Base-by-base conservation (phyloP, 1,140 invertebrate species). In the Pectinophora gossypiella region DNA sequence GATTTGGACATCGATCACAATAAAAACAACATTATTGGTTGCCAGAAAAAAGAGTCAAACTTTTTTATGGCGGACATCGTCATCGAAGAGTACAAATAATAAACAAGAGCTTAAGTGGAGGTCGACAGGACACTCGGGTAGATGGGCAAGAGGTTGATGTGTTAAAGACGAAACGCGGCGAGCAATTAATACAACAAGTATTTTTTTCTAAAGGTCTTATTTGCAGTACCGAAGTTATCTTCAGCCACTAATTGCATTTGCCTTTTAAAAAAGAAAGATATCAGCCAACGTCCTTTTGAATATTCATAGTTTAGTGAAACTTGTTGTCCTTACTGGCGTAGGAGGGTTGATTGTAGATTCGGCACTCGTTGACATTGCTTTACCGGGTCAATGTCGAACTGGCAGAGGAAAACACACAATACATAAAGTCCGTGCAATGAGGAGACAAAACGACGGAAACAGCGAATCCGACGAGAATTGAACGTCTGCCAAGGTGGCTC, bases 311-410 rank as follows among this genome's bases (percentile, higher is more conserved):
- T 40, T 10, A 2, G n/a, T 15, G 36, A 15, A 7, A 40, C 12
- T 40, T 13, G 36, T 18, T 40, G 36, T 40, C 36, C n/a, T 40
- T 15, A 18, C 36, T 16, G n/a, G 16, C 3, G 36, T 40, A 18
- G 36, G 36, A 40, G 36, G 36, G 36, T 40, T 16, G 2, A 15
- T 15, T 40, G 36, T 6, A 40, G 16, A 40, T 40, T 40, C 15
- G 36, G 36, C 36, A 40, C 36, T 40, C 36, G 13, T 15, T 40
- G 16, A 40, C 36, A 40, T 40, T 40, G 36, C 36, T 40, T 40
- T 16, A 40, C 13, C 36, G 16, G 36, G 36, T 40, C 36, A 40
- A 15, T 40, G 36, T 9, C 36, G 13, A 18, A 40, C 36, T 15
- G n/a, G 13, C 36, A 32, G 36, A 15, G 36, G 15, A 40, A 40